Evolutionary conservation across 2,888 invertebrate species (phyloP).

Genomic region (Plebejus argus): DNA sequence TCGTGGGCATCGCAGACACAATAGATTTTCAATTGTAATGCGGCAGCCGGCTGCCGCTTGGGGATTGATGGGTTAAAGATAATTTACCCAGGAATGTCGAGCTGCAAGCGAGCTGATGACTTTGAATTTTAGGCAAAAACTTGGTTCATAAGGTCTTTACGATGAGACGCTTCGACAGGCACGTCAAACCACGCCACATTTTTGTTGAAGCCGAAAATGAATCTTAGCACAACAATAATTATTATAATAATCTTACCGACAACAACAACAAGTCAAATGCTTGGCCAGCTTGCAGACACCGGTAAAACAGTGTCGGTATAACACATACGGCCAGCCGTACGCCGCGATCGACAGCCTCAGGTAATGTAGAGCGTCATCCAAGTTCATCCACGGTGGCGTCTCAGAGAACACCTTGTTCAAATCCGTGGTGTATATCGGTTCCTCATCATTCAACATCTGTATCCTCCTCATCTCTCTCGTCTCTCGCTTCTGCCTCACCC

Average conservation of each 20-base stretch:
- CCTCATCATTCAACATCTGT: conserved; percentile 82
- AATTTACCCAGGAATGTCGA: too few species aligned
- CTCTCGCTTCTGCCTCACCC: conserved; percentile 88
- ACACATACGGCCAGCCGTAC: conserved; percentile 94
- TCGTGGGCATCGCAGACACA: too few species aligned
- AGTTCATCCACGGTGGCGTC: conserved; percentile 90
- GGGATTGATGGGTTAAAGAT: too few species aligned
- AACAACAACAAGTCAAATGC: conserved; percentile 87
- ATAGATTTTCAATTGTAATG: too few species aligned
- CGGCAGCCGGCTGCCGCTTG: too few species aligned
- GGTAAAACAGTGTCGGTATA: conserved; percentile 88
- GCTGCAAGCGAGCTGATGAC: too few species aligned
- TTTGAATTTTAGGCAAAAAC: too few species aligned
- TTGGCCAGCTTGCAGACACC: conserved; percentile 87
- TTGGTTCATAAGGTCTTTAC: too few species aligned
- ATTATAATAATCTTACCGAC: conserved; percentile 71
- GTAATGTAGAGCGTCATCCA: conserved; percentile 88
- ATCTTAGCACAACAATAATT: neutral
- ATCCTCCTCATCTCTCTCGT: conserved; percentile 86
- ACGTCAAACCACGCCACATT: too few species aligned
- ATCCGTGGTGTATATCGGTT: conserved; percentile 85
- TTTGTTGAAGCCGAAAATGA: too few species aligned
- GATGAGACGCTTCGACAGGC: too few species aligned
- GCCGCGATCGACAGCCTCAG: conserved; percentile 90
- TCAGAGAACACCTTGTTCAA: conserved; percentile 82